Base-by-base conservation (phyloP, 2,888 invertebrate species). In the Mythimna albipuncta region DNA sequence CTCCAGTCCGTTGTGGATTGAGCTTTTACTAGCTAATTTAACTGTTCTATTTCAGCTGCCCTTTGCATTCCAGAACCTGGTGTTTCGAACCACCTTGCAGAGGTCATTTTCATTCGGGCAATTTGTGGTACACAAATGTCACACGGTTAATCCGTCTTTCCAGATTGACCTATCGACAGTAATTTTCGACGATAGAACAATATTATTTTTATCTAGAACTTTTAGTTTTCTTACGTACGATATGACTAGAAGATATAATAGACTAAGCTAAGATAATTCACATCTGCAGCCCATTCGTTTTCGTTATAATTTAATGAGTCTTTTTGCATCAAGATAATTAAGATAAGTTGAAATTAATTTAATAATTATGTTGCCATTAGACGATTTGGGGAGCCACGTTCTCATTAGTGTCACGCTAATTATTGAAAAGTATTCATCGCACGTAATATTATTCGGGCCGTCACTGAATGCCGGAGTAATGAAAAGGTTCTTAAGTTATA, bases 361-460 rank as follows among this genome's bases (percentile, higher is more conserved):
- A 80, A 77, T 83, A 80, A 85, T 77, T 81, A 70, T 77, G 79
- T 81, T 78, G 57, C 63, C 68, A 79, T 77, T 75, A 80, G 65
- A 68, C 64, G 68, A 73, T 79, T 83, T 71, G 67, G 66, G 73
- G 67, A 63, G 76, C 61, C 68, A 69, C 69, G 54, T n/a, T 84
- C 73, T 89, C 82, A 85, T 89, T 89, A 89, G 69, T 82, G 78
- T 82, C 75, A 77, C 75, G 68, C 78, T 85, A 85, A 88, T 88
- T 80, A 87, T 85, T 83, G 76, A 76, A 65, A 67, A 77, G 75
- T 75, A 89, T 87, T 89, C 88, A 63, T 55, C 72, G 81, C 88
- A 88, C 88, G 88, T 84, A 82, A 88, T 86, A 88, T 89, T 87
- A 89, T 83, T 84, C 82, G 69, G 72, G 78, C 63, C 85, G 64